These are phyloP conservation scores for Sesamia nonagrioides DNA, from an alignment of 1,140 invertebrate genomes.

Conservation along the genomic window DNA sequence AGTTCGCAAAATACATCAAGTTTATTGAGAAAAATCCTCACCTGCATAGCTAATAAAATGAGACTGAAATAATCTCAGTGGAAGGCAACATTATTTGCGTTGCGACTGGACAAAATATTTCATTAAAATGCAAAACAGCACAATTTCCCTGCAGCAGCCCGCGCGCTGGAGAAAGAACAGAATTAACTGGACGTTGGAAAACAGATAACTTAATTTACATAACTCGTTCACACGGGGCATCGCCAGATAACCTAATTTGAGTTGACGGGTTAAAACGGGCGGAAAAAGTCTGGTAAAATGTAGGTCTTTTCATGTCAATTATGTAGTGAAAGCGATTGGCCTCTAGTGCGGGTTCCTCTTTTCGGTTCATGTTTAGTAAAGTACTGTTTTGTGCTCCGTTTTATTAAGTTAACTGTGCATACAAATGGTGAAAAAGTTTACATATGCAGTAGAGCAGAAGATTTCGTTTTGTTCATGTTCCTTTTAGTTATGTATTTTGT, in stretches of 20 bases:
- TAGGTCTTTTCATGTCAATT: constrained; percentile 49
- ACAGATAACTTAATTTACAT: constrained; percentile 84
- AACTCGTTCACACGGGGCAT: constrained; percentile 76
- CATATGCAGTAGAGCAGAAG: not conserved
- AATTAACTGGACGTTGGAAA: constrained; percentile 80
- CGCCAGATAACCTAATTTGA: constrained; percentile 72
- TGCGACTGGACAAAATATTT: constrained; percentile 66
- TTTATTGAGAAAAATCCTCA: not conserved
- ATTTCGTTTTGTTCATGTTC: not conserved
- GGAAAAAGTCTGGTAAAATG: constrained; percentile 45
- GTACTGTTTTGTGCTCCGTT: not conserved
- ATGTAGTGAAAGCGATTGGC: constrained; percentile 33
- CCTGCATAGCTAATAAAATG: not conserved
- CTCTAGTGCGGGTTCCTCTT: not conserved
- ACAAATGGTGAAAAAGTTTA: not conserved
- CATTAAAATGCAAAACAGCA: constrained; percentile 81
- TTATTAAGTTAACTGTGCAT: not conserved
- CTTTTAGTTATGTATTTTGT: not conserved
- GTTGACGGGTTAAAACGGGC: constrained; percentile 67
- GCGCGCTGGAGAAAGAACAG: constrained; percentile 73
- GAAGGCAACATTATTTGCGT: constrained; percentile 42
- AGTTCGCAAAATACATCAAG: not conserved
- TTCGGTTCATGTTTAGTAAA: constrained; percentile 5
- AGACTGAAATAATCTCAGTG: constrained; percentile 32
- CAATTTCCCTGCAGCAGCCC: constrained; percentile 66